Evolutionary conservation across 2,888 invertebrate species (phyloP), one percentile per base, ranked within the genome.

Genomic region (Cosmopolites sordidus): DNA sequence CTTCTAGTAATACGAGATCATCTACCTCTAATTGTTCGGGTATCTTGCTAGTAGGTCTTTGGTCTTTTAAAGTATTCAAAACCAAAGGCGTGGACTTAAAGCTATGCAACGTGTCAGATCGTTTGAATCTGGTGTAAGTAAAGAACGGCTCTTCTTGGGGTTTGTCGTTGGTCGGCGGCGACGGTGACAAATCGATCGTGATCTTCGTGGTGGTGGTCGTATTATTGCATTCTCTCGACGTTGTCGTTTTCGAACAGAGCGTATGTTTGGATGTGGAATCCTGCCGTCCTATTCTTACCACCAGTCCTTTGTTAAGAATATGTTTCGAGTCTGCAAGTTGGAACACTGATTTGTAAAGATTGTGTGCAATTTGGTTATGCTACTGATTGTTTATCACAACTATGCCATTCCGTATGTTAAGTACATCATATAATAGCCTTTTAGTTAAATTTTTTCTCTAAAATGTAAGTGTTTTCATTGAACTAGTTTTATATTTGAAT

Each of bases 71-170:
- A 17, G 74, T 73, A 61, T 73, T 71, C 62, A 75, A 67, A 44
- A 76, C 73, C 60, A 76, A 62, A 4, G 75, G 74, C 39, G 76
- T 75, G 40, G 76, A 76, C 64, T 75, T 75, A 62, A 76, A 71
- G 56, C 67, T 68, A 37, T 67, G 56, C 14, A 49, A 41, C 17
- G 47, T 43, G 29, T 66, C 64, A 61, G 70, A 69, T 64, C 66
- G 61, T 59, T 66, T 58, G 52, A 61, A 60, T 62, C 64, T 65
- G 61, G 63, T 59, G 59, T 64, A 63, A 30, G 62, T 60, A 45
- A 63, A 62, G 30, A 50, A 38, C 9, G 58, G 58, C 51, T 63
- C 48, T 54, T 44, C 44, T 47, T 54, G 12, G 17, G 42, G 30
- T 37, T 51, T 51, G n/a, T 51, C 55, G 37, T 43, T 58, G n/a